Evolutionary conservation across 2,113 vertebrate genomes (phyloP), one percentile per base, ranked within the genome.

Genomic region (Vulpes ferrilata): DNA sequence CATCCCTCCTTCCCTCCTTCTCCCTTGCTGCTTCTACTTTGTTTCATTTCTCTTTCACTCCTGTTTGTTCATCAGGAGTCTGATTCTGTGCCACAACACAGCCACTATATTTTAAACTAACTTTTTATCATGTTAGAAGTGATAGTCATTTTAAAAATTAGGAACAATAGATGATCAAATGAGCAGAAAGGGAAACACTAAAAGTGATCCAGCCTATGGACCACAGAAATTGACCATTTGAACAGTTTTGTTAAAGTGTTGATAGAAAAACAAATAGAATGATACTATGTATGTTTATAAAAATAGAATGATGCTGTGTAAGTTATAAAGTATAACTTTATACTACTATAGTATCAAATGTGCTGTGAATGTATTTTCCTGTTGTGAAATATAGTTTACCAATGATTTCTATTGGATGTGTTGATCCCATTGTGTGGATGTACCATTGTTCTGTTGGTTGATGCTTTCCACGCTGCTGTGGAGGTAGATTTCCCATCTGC

Each of bases 221-320:
- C 11, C 53, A 76, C 57, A 88, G 22, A 71, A 82, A 90, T 76
- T 51, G 22, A 76, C 23, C 30, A 38, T 64, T 89, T 78, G 74
- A 51, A 48, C 6, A 71, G 67, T 73, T 89, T 74, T 74, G 17
- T 88, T 81, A 87, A 95, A 94, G 76, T 97, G 32, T 73, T 85
- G 43, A 32, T 53, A 69, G 38, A 64, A 80, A 73, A 51, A 57
- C 59, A 65, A 83, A 78, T 35, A 13, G 43, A 91, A 43, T 38
- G 3, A 30, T 71, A 15, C 76, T 13, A 0, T n/a, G 32, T 43
- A n/a, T 88, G 71, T 65, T 32, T 81, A 35, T 84, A 48, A 95
- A 59, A 74, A 74, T 51, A 65, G 71, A 81, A 87, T 11, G 32
- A 92, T 27, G 22, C 53, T 82, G 51, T 69, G 5, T 25, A 43